Evolutionary conservation across 2,888 invertebrate genomes (phyloP).

Genomic region (Oasisia sp.): DNA sequence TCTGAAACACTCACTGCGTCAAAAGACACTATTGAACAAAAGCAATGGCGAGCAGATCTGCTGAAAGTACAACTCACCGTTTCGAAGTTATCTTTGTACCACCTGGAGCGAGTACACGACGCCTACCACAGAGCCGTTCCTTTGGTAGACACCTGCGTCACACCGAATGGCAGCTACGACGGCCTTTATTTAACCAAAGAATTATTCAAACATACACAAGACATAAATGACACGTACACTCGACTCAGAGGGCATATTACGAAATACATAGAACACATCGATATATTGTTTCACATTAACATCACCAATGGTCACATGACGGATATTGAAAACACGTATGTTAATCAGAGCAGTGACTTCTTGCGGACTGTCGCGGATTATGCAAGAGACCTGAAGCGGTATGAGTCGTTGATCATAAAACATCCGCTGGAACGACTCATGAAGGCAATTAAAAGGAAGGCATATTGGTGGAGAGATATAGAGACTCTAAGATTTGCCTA

Average conservation of each 20-base stretch:
- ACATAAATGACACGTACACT: constrained; percentile 1
- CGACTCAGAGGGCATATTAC: not conserved
- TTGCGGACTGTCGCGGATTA: not conserved
- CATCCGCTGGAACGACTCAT: not conserved
- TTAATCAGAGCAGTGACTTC: not conserved
- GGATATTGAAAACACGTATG: not conserved
- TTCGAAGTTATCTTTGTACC: not conserved
- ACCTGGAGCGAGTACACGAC: not conserved
- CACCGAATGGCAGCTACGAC: not conserved
- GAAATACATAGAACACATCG: not conserved
- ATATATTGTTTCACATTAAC: not conserved
- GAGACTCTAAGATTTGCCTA: too few species aligned
- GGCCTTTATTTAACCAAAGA: not conserved
- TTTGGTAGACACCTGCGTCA: not conserved
- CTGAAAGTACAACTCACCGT: not conserved
- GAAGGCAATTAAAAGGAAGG: not conserved
- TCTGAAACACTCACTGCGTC: not conserved
- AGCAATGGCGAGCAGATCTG: not conserved
- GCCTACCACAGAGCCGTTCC: not conserved
- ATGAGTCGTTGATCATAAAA: not conserved
- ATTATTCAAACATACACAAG: not conserved
- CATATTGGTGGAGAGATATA: not conserved
- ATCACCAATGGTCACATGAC: not conserved
- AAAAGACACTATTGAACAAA: not conserved
- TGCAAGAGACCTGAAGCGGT: not conserved